A percentile compares a stretch with the other conserved stretches of the same genome.
Evolutionary conservation across 2,888 invertebrate species (phyloP).

Genomic region (Amitus sp.): DNA sequence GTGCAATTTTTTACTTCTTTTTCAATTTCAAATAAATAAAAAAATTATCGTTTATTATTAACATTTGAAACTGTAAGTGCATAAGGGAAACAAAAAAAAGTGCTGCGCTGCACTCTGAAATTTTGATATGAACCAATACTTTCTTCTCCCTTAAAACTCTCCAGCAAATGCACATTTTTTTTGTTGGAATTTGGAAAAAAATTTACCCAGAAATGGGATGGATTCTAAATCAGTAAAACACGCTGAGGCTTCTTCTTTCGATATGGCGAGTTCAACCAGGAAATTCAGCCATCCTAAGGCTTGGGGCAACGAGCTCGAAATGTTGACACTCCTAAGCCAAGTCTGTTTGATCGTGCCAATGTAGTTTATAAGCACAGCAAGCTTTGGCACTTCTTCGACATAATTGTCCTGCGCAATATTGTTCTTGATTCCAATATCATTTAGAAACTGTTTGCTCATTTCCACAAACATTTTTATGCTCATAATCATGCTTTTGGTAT

Average conservation of each 20-base stretch:
- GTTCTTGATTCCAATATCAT: conserved; percentile 48
- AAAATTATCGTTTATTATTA: no score
- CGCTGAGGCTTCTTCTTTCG: conserved; percentile 50
- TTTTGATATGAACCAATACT: no score
- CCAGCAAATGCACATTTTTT: no score
- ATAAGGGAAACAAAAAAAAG: no score
- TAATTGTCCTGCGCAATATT: conserved; percentile 52
- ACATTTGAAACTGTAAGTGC: no score
- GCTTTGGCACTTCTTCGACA: conserved; percentile 67
- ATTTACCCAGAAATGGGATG: no score
- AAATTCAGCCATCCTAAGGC: conserved; percentile 70
- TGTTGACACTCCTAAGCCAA: conserved; percentile 71
- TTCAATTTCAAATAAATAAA: no score
- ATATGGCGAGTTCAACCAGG: conserved; percentile 66
- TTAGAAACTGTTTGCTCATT: conserved; percentile 48
- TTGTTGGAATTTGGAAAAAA: no score
- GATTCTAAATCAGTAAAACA: no score
- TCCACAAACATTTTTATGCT: conserved; percentile 58
- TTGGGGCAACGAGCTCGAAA: conserved; percentile 70
- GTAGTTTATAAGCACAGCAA: conserved; percentile 69
- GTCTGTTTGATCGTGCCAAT: conserved; percentile 70
- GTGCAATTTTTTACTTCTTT: no score
- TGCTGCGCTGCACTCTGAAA: no score
- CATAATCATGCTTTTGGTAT: conserved; percentile 55
- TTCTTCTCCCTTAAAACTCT: no score